A percentile compares a stretch with the other conserved stretches of the same genome.
Conservation (phyloP, 1,140 invertebrate genomes). For the Episyrphus balteatus region DNA sequence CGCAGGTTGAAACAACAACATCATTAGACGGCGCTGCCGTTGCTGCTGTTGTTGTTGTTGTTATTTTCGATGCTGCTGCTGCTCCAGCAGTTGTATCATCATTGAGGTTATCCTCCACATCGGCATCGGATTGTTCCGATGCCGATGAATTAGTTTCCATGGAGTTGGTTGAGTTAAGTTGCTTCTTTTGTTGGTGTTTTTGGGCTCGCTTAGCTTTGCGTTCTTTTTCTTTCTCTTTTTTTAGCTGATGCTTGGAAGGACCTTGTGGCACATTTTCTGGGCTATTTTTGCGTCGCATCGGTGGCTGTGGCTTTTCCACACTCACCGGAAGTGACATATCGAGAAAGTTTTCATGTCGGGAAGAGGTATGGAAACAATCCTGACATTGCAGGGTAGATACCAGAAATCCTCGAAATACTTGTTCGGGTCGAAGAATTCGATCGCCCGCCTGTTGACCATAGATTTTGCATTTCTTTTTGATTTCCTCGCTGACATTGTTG, state of each 20-base stretch:
- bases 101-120: constrained; percentile 68
- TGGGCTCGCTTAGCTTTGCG: constrained; percentile 39
- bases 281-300: constrained; percentile 39
- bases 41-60: constrained; percentile 12
- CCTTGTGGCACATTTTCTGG: constrained; percentile 27
- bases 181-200: constrained; percentile 31
- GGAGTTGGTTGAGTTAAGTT: constrained; percentile 1
- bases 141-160: constrained; percentile 30
- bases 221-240: constrained; percentile 54
- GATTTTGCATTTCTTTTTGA: constrained; percentile 63
- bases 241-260: constrained; percentile 54
- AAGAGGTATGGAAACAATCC: constrained; percentile 74
- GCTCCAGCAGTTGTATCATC: constrained; percentile 37
- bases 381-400: constrained; percentile 84
- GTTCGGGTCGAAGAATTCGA: constrained; percentile 68
- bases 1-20: constrained; percentile 4
- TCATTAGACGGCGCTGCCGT: background rate
- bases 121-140: constrained; percentile 59
- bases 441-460: constrained; percentile 73
- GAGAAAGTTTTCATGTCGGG: constrained; percentile 82
- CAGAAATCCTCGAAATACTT: constrained; percentile 78
- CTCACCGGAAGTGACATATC: constrained; percentile 86
- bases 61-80: constrained; percentile 16
- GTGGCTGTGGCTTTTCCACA: constrained; percentile 56
- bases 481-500: constrained; percentile 57